Evolutionary conservation across 2,113 vertebrate genomes (phyloP), one percentile per base, ranked within the genome.

Genomic region (Gallinago jamesoni): DNA sequence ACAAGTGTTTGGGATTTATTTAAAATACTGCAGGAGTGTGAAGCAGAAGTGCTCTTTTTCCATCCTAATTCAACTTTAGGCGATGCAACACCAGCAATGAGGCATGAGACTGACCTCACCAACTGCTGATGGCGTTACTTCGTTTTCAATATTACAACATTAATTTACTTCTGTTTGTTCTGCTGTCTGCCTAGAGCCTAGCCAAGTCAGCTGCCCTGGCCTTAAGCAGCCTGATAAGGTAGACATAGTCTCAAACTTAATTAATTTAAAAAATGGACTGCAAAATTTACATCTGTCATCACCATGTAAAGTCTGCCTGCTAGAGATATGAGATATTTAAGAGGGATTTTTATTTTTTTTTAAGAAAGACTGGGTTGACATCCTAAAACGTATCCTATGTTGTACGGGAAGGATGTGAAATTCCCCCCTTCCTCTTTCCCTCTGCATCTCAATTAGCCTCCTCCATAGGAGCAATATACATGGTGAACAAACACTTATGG

Each of bases 401-500:
- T 25, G 41, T 6, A 59, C 5, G 5, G 20, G 35, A 66, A 80
- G 28, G 47, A 47, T 37, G n/a, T 33, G 37, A 55, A 66, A 59
- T 35, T 52, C 17, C 15, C 31, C 17, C 14, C 20, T 25, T 53
- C 24, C 16, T 27, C 31, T 37, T 73, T 45, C 70, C 30, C 60
- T 35, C 27, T 23, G 8, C 37, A 35, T 31, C 33, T 52, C 63
- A 24, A 20, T 23, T 9, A 60, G 27, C 50, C 13, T 75, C 48
- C 19, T 21, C 31, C 28, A 8, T 2, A 59, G 24, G 35, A 74
- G 15, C 12, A 27, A 25, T 9, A 22, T 4, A 75, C 20, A 43
- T 4, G 12, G 6, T 18, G 15, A 62, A 35, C 2, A 0, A 72
- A 60, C 24, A 45, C 35, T 10, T 25, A 6, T 1, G 13, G 50